These are phyloP conservation scores for Rhinophrynus dorsalis DNA, from an alignment of 2,797 vertebrate genomes.

Conservation along the genomic window DNA sequence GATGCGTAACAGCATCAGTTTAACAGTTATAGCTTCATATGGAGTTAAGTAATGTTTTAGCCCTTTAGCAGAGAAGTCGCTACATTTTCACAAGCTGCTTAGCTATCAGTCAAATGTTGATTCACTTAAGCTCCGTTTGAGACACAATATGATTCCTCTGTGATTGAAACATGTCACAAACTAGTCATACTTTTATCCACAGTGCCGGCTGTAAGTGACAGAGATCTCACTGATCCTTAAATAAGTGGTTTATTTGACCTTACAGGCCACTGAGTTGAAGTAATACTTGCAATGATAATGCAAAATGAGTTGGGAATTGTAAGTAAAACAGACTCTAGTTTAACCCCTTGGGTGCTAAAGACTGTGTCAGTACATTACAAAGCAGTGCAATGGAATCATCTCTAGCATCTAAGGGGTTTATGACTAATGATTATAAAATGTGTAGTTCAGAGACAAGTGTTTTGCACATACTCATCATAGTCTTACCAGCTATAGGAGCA, in stretches of 20 bases:
- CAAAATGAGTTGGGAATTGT: not conserved
- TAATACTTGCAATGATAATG: not conserved
- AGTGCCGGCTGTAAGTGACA: not conserved
- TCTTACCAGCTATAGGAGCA: no score
- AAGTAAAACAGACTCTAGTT: not conserved
- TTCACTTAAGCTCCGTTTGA: constrained; percentile 6
- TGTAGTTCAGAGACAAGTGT: no score
- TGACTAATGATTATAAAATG: no score
- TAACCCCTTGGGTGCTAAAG: no score
- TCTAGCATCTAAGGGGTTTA: no score
- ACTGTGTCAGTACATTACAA: no score
- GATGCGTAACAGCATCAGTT: constrained; percentile 33
- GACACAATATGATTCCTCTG: constrained; percentile 15
- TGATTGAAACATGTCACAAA: constrained; percentile 3
- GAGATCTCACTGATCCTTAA: constrained; percentile 3
- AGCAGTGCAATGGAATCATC: no score
- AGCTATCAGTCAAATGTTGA: constrained; percentile 20
- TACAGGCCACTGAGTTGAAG: not conserved
- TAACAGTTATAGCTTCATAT: constrained; percentile 28
- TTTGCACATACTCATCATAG: no score
- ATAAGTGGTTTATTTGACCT: constrained; percentile 11
- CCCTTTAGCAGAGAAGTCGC: constrained; percentile 28
- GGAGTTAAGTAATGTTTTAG: constrained; percentile 44
- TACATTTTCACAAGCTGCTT: constrained; percentile 14
- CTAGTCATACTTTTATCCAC: not conserved